Evolutionary conservation across 2,888 invertebrate genomes (phyloP), one percentile per base, ranked within the genome.

Genomic region (Mesorhabditis belari): DNA sequence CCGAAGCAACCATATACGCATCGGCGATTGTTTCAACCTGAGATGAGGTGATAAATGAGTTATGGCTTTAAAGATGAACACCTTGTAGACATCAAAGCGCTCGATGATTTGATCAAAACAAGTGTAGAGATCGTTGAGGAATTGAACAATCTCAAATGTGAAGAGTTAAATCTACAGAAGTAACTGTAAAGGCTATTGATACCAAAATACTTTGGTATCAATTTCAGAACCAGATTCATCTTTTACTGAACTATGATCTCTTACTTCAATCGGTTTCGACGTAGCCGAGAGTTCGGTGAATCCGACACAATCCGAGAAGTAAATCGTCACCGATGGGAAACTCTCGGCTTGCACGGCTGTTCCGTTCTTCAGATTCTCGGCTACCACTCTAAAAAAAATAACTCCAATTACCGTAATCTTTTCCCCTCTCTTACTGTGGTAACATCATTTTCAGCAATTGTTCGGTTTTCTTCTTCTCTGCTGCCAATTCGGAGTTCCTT

Each of bases 391-490:
- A 58, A 53, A 64, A 19, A 55, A 26, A 1, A 27, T 25, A 35
- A 17, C 17, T 6, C 35, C 17, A 35, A 35, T 35, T 35, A 35
- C n/a, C 17, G 6, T 12, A n/a, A 52, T n/a, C 52, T 24, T 24
- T n/a, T n/a, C 6, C 53, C 12, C 59, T 2, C 17, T 57, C 12
- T 49, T 9, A 71, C 71, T 59, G 62, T 3, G 71, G 71, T 5
- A 71, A 55, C 71, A 71, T 71, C 69, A 71, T 71, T 52, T 63
- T 65, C 21, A 73, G 64, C 0, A 73, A 52, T 61, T 64, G 91
- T 80, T 94, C 93, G 76, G 92, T 93, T 85, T 93, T 94, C 84
- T 92, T 91, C 83, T 94, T 94, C 84, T 95, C 95, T 82, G 92
- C 92, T 74, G 90, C 89, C 61, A 95, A 84, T 81, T 92, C 91